phyloP scores from a whole-genome alignment of 37 sponge, comb jelly and placozoan genomes.

The Lycopodina hypogea region DNA sequence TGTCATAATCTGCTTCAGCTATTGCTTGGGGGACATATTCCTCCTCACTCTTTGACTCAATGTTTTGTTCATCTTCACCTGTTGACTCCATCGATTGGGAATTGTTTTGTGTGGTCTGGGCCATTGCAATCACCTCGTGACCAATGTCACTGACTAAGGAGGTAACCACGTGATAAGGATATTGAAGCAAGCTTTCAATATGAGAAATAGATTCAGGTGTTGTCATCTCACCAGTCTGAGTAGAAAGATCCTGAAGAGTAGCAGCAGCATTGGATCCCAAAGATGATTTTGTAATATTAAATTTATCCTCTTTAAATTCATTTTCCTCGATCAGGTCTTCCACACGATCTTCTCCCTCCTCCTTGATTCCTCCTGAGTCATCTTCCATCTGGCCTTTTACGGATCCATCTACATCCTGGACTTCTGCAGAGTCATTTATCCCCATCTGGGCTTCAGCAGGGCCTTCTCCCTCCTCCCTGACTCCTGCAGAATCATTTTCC shows the following conservation, averaged over 20 bases:
- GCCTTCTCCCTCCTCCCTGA: no score
- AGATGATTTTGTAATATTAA: no score
- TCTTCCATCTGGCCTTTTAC: no score
- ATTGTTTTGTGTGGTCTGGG: slow-evolving; percentile 12
- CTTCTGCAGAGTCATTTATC: no score
- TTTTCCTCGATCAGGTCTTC: neutral
- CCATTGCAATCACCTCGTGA: slow-evolving; percentile 23
- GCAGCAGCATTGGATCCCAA: slow-evolving; percentile 18
- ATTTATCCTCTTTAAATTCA: neutral
- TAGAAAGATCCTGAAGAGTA: slow-evolving; percentile 20
- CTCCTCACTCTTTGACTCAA: no score
- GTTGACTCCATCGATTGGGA: slow-evolving; percentile 7
- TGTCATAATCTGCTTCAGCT: no score
- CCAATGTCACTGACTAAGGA: slow-evolving; percentile 18
- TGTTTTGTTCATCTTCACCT: neutral
- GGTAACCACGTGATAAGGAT: neutral
- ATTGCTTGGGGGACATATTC: no score
- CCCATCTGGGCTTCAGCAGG: no score
- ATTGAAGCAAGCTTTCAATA: slow-evolving; percentile 8
- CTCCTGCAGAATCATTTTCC: no score
- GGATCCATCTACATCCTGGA: no score
- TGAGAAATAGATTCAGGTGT: slow-evolving; percentile 10
- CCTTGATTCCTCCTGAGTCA: neutral
- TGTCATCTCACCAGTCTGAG: neutral
- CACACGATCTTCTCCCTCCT: neutral